Evolutionary conservation across 2,888 invertebrate genomes (phyloP).

Genomic region (Pyrrhopygopsis socrates): DNA sequence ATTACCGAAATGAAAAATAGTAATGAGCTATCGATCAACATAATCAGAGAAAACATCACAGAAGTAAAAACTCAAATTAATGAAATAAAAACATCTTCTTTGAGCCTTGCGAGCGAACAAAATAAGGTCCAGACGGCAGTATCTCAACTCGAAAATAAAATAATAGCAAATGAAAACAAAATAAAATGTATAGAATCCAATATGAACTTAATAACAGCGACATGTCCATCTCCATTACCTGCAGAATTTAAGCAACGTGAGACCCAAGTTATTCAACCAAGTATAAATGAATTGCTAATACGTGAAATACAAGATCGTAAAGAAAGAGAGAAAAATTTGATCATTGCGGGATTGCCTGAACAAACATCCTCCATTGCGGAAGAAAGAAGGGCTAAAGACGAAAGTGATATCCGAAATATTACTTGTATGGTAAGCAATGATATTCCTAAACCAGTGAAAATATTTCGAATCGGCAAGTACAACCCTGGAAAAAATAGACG

Average conservation of each 20-base stretch:
- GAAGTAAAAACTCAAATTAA: conserved; percentile 1
- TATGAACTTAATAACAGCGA: no score
- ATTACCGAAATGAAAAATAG: background rate
- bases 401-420: conserved; percentile 34
- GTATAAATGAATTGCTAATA: no score
- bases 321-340: conserved; percentile 45
- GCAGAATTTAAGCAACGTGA: no score
- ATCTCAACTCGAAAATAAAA: no score
- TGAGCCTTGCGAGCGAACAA: no score
- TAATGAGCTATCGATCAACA: background rate
- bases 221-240: no score
- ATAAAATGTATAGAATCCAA: no score
- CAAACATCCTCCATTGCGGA: background rate
- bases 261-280: no score
- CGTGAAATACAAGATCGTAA: no score
- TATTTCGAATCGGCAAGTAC: background rate
- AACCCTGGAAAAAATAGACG: conserved; percentile 1
- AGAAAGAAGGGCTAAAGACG: conserved; percentile 22
- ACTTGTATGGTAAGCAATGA: background rate
- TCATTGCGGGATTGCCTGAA: conserved; percentile 10
- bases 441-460: conserved; percentile 7
- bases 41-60: background rate
- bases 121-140: no score
- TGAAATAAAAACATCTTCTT: background rate
- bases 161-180: no score